A percentile compares a stretch with the other conserved stretches of the same genome.
Conservation (phyloP, 2,113 vertebrate species). For the Myrmecophaga tridactyla region DNA sequence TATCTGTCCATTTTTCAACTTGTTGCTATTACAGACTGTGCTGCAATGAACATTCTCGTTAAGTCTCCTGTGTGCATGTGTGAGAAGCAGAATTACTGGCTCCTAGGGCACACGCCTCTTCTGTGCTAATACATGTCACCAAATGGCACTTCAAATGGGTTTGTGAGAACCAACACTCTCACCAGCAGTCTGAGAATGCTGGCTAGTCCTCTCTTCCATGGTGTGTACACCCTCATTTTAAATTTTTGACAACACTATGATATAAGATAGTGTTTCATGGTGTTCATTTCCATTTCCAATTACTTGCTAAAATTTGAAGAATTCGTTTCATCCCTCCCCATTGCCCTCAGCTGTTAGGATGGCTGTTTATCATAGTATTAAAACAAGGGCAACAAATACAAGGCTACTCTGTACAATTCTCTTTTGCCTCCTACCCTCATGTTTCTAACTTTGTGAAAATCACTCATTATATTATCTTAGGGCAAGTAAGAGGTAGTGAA, state of each 20-base stretch:
- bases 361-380: not conserved
- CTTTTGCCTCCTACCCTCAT: not conserved
- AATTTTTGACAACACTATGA: not conserved
- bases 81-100: not conserved
- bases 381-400: not conserved
- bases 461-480: not conserved
- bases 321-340: not conserved
- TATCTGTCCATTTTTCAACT: not conserved
- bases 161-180: too few relatives aligned
- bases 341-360: not conserved
- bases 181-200: not conserved
- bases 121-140: not conserved
- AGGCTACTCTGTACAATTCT: not conserved
- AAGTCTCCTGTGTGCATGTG: not conserved
- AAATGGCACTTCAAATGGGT: not conserved
- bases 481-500: not conserved
- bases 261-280: too few relatives aligned
- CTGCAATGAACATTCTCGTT: too few relatives aligned
- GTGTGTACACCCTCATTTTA: not conserved
- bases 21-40: not conserved
- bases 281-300: not conserved
- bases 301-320: not conserved
- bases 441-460: not conserved
- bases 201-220: not conserved
- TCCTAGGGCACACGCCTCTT: too few relatives aligned